Conservation (phyloP, 2,888 invertebrate species). For the Nomada fabriciana region DNA sequence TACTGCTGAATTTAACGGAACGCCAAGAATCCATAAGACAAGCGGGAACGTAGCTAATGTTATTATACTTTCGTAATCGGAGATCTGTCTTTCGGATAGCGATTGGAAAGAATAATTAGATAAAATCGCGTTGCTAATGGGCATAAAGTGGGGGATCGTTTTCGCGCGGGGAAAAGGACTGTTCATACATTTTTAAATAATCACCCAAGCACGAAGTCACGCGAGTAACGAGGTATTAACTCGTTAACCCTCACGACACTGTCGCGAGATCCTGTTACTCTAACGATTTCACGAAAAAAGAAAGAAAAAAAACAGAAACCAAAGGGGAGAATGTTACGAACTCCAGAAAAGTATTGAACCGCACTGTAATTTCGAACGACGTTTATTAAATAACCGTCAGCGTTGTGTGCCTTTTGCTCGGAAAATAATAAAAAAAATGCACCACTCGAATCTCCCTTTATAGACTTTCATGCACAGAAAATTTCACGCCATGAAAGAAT, state of each 20-base stretch:
- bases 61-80: slow-evolving; percentile 11
- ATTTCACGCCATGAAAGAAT: background rate
- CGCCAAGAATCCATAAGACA: background rate
- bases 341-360: background rate
- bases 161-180: slow-evolving; percentile 18
- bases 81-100: slow-evolving; percentile 13
- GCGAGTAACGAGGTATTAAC: slow-evolving; percentile 55
- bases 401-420: background rate
- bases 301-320: background rate
- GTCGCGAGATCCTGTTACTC: slow-evolving; percentile 39
- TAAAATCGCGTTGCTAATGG: slow-evolving; percentile 37
- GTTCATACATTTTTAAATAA: slow-evolving; percentile 57
- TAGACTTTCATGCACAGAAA: background rate
- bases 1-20: background rate
- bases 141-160: slow-evolving; percentile 10
- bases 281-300: slow-evolving; percentile 16
- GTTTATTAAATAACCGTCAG: slow-evolving; percentile 23
- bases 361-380: background rate
- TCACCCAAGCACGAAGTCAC: slow-evolving; percentile 41
- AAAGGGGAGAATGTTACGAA: background rate
- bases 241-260: slow-evolving; percentile 57
- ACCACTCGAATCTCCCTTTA: background rate
- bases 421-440: background rate
- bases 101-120: slow-evolving; percentile 38
- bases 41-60: background rate